Evolutionary conservation across 2,113 vertebrate species (phyloP).

Genomic region (Prunella himalayana): DNA sequence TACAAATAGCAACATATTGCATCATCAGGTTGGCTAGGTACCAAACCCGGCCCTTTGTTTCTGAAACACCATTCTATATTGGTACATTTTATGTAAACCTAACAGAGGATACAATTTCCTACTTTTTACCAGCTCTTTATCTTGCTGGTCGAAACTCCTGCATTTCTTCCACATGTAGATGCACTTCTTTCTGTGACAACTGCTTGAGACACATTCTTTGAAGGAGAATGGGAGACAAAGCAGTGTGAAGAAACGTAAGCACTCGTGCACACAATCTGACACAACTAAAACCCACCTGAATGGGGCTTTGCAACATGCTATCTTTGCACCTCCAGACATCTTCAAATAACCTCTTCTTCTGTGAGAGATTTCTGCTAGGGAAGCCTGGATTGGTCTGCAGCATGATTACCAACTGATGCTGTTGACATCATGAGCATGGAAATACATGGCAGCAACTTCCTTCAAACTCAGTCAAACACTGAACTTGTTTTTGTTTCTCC

Average conservation of each 20-base stretch:
- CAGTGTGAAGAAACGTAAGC: accelerated
- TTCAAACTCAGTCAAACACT: background rate
- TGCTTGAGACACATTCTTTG: background rate
- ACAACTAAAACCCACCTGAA: background rate
- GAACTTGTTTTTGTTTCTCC: background rate
- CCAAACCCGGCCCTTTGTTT: background rate
- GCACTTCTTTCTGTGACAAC: background rate
- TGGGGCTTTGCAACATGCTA: background rate
- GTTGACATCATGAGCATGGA: background rate
- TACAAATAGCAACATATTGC: background rate
- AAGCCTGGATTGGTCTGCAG: background rate
- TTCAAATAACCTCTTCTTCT: background rate
- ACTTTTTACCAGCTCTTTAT: background rate
- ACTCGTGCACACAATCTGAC: background rate
- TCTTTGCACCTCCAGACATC: background rate
- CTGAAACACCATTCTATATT: background rate
- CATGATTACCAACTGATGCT: accelerated
- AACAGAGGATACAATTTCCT: background rate
- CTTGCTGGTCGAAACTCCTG: background rate
- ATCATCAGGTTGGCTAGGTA: background rate
- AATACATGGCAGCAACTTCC: background rate
- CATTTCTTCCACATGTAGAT: background rate
- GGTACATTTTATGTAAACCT: background rate
- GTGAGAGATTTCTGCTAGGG: background rate
- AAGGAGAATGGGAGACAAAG: background rate